These are phyloP conservation scores for Limnephilus lunatus DNA, from an alignment of 2,888 invertebrate genomes.

Conservation along the genomic window DNA sequence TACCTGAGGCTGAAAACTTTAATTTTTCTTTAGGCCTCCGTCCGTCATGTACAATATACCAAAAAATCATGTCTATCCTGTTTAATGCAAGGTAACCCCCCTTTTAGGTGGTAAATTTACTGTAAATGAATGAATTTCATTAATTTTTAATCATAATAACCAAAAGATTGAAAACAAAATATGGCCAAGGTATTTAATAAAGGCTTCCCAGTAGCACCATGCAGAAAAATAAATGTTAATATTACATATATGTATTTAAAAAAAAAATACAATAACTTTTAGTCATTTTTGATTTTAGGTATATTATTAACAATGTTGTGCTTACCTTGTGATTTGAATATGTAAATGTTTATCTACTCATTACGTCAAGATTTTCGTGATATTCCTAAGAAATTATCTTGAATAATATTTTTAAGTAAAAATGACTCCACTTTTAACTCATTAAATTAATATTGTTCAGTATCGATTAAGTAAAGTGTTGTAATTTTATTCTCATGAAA, in stretches of 20 bases:
- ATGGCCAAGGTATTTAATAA: not conserved
- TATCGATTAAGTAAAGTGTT: not conserved
- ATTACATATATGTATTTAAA: not conserved
- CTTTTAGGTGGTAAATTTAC: no score
- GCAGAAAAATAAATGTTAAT: not conserved
- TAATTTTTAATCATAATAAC: not conserved
- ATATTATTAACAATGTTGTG: constrained; percentile 2
- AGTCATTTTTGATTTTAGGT: not conserved
- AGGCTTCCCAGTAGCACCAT: not conserved
- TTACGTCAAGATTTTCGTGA: not conserved
- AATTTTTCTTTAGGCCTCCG: no score
- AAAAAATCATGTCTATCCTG: no score
- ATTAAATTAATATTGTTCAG: not conserved
- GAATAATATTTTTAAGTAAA: not conserved
- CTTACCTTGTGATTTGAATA: not conserved
- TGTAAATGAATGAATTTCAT: no score
- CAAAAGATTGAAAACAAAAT: not conserved
- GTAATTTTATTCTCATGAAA: not conserved
- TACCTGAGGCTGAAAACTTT: no score
- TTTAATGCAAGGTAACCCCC: no score
- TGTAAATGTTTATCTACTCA: no score
- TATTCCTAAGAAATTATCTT: not conserved
- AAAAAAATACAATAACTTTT: not conserved
- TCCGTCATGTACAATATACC: no score
- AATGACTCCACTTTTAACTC: not conserved